Percentiles rank a stretch among this genome's conserved stretches.
Conservation (phyloP, 1,140 invertebrate genomes). For the Drosophila sucinea region DNA sequence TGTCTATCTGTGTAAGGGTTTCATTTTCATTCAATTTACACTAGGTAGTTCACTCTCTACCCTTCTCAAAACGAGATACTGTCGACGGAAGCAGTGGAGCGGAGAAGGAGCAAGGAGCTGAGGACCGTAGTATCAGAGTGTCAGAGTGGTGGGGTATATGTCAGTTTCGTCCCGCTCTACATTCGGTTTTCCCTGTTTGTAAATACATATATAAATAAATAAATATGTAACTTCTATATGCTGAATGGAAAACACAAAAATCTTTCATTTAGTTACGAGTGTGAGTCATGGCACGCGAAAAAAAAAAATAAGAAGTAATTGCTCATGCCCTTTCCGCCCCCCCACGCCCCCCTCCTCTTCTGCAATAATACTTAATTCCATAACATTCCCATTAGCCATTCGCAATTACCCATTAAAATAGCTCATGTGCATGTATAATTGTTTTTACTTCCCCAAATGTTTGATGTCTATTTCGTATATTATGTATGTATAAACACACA, state of each 20-base stretch:
- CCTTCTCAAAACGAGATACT: not conserved
- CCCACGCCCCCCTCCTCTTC: not conserved
- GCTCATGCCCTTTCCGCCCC: not conserved
- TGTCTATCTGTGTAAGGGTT: not conserved
- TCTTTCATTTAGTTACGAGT: conserved; percentile 6
- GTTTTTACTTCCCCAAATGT: conserved; percentile 58
- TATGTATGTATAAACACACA: conserved; percentile 14
- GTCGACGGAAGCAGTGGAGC: not conserved
- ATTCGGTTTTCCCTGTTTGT: not conserved
- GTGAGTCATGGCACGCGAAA: conserved; percentile 7
- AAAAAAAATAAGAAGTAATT: not conserved
- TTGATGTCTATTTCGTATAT: conserved; percentile 44
- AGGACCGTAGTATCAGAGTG: too few species aligned
- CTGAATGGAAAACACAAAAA: not conserved
- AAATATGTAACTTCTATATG: not conserved
- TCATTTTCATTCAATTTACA: conserved; percentile 14
- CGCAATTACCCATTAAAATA: conserved; percentile 57
- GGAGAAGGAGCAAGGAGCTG: too few species aligned
- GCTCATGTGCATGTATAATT: conserved; percentile 69
- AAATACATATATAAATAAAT: conserved; percentile 1
- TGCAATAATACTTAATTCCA: not conserved
- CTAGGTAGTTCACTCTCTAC: not conserved
- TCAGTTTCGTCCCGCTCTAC: conserved; percentile 1
- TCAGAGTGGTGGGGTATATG: not conserved
- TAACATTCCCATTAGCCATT: conserved; percentile 27